Base-by-base conservation (phyloP, 1,140 invertebrate genomes). In the Cydia amplana region DNA sequence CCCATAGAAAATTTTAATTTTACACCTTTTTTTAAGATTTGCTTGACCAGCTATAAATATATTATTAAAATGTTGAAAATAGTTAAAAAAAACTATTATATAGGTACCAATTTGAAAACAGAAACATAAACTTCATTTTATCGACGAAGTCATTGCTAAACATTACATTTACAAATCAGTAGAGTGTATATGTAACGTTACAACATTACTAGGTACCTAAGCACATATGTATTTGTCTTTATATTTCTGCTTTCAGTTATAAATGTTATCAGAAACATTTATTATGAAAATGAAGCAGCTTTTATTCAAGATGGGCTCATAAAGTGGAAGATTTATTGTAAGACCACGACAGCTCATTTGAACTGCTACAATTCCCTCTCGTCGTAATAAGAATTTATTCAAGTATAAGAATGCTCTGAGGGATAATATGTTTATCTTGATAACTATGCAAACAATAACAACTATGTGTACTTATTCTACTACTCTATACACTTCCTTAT, bases 251-350 rank as follows among this genome's bases (percentile, higher is more conserved):
- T 43, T 36, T 40, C 28, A 18, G 16, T 20, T 60, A 70, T 70
- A 43, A 40, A 70, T 70, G 32, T 70, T 70, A 70, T 70, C 65
- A 18, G 65, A 40, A 32, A 70, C 65, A 70, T 70, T 70, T 70
- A 43, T 70, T 70, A 70, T 70, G 65, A 70, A 70, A 70, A 70
- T 70, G 65, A 70, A 70, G 32, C 65, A 18, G 65, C 65, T 70
- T 70, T 70, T 70, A 70, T 70, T 70, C 65, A 16, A 40, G 65
- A 70, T 70, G 65, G 43, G 65, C 65, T 70, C 65, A 70, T 70
- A 70, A 70, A 70, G 36, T 32, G 28, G 65, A 70, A 70, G 65
- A 70, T 70, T 70, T 70, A 70, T 70, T 70, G 65, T 70, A 70
- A 36, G 65, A n/a, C 28, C 28, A 28, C 65, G 65, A 70, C 65